Percentiles rank a stretch among this genome's conserved stretches.
Evolutionary conservation across 2,113 vertebrate species (phyloP).

Genomic region (Chionomys nivalis): DNA sequence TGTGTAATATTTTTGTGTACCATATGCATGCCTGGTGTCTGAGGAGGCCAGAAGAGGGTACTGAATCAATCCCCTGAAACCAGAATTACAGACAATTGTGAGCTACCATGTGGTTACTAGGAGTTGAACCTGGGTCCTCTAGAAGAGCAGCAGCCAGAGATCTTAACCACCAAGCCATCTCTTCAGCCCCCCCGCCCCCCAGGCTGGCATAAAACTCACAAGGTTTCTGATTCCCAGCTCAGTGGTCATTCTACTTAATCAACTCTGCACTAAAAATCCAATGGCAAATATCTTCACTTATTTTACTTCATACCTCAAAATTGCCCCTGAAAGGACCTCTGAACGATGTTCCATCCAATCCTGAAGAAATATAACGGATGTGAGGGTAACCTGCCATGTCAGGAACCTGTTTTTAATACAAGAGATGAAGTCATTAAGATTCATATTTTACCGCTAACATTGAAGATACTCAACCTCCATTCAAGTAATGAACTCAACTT

Average conservation of each 20-base stretch:
- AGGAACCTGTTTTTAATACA: slow-evolving; percentile 89
- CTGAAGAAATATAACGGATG: slow-evolving; percentile 99
- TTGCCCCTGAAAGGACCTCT: slow-evolving; percentile 93
- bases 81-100: background rate
- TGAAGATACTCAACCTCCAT: slow-evolving; percentile 34
- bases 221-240: background rate
- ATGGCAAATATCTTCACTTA: slow-evolving; percentile 74
- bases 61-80: background rate
- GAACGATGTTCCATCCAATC: slow-evolving; percentile 95
- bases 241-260: slow-evolving; percentile 31
- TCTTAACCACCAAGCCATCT: background rate
- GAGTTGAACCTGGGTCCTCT: background rate
- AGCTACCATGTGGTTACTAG: no score
- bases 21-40: background rate
- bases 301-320: slow-evolving; percentile 94
- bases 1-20: background rate
- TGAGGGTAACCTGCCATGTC: slow-evolving; percentile 97
- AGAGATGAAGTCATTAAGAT: slow-evolving; percentile 85
- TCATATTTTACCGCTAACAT: slow-evolving; percentile 71
- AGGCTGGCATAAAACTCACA: background rate
- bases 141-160: background rate
- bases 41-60: background rate
- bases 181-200: no score
- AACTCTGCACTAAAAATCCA: slow-evolving; percentile 65
- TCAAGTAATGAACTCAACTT: slow-evolving; percentile 66